Percentiles rank a stretch among this genome's conserved stretches.
phyloP scores from a whole-genome alignment of 2,888 invertebrate species.

The Nebria brevicollis region DNA sequence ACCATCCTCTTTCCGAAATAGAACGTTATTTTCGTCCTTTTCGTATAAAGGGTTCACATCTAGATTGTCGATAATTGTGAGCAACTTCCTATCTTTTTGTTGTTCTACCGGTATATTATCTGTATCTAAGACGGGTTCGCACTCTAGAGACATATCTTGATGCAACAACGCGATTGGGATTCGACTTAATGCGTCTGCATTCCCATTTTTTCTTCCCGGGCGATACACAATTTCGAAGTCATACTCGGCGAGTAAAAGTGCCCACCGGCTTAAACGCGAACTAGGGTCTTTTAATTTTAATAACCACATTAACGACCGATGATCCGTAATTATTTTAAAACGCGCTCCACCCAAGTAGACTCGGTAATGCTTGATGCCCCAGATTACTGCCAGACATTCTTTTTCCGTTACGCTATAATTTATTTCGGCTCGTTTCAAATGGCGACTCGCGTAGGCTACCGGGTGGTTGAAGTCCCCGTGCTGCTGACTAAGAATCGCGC shows the following conservation, averaged over 20 bases:
- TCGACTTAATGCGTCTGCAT: slow-evolving; percentile 49
- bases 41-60: too few species aligned
- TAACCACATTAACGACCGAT: slow-evolving; percentile 53
- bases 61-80: not conserved
- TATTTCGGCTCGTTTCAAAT: slow-evolving; percentile 51
- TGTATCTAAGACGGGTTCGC: not conserved
- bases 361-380: slow-evolving; percentile 52
- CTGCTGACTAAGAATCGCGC: too few species aligned
- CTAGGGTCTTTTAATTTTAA: slow-evolving; percentile 50
- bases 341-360: slow-evolving; percentile 54
- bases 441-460: slow-evolving; percentile 52
- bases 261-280: slow-evolving; percentile 52
- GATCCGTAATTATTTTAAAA: slow-evolving; percentile 55
- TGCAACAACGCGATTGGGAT: not conserved
- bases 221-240: slow-evolving; percentile 53
- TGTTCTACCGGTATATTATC: not conserved
- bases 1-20: not conserved
- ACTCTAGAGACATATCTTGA: not conserved
- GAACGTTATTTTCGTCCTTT: not conserved
- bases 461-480: slow-evolving; percentile 47
- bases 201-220: slow-evolving; percentile 49
- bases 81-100: not conserved
- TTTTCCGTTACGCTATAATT: slow-evolving; percentile 53
- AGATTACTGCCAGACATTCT: slow-evolving; percentile 53
- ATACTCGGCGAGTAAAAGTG: slow-evolving; percentile 52